Evolutionary conservation across 1,140 invertebrate species (phyloP), one percentile per base, ranked within the genome.

Genomic region (Hycleus phaleratus): DNA sequence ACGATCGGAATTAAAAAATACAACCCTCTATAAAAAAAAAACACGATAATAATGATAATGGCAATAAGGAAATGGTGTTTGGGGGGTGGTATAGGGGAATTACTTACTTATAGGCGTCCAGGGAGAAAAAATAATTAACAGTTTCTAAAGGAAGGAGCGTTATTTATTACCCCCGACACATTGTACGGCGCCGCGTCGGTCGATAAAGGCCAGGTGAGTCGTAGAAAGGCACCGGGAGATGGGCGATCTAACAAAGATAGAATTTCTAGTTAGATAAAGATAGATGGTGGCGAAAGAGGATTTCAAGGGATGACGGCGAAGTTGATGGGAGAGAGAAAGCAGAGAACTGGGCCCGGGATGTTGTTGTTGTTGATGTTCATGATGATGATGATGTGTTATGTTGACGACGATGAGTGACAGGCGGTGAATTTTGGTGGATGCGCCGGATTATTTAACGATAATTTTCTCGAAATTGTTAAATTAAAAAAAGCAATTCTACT

Each of bases 51-150:
- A 18, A 18, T 18, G 18, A 18, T 18, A 18, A 18, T 18, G 18
- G 18, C 18, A 18, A 18, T 18, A 18, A 18, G 18, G 18, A 18
- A 18, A 18, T 18, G 18, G 18, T 18, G 18, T 18, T 18, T 18
- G 18, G 18, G 18, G 18, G 18, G 18, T 18, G 18, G 18, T 18
- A 18, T 18, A 18, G 32, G 11, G 55, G 55, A 52, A 49, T 61
- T 61, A 61, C 53, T 60, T 46, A 56, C 53, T 50, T 60, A 60
- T 60, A 60, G 59, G 53, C 53, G 39, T 63, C 47, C 46, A 51
- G 60, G 56, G 55, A 61, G 47, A 62, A 58, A 62, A 58, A 62
- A 62, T 62, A 62, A 62, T 62, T 62, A 58, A 62, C 59, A 58
- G 55, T 58, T 62, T 62, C 60, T 49, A 58, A 58, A 62, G 56